These are phyloP conservation scores for Sardina pilchardus DNA, from an alignment of 2,113 vertebrate species.

Conservation along the genomic window DNA sequence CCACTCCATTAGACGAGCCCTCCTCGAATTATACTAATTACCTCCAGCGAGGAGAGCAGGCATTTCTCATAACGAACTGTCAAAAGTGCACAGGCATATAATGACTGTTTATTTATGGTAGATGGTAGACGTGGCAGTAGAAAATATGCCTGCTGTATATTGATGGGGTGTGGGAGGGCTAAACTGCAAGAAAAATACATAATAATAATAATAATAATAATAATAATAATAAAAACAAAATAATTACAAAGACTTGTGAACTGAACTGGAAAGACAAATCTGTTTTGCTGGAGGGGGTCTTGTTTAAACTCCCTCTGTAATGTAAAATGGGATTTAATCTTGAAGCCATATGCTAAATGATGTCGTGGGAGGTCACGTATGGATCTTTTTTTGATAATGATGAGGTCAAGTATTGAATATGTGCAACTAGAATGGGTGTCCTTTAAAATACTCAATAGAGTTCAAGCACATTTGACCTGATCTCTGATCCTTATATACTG, in stretches of 20 bases:
- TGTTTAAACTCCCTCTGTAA: not conserved
- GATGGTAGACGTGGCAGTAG: not conserved
- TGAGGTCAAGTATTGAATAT: conserved; percentile 53
- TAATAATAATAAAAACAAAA: too few species aligned
- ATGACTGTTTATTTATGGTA: not conserved
- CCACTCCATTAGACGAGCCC: not conserved
- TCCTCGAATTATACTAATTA: conserved; percentile 28
- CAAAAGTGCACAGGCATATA: not conserved
- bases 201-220: too few species aligned
- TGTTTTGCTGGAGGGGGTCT: not conserved
- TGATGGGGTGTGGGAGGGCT: not conserved
- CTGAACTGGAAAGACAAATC: not conserved
- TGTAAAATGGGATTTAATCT: not conserved
- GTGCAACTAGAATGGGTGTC: conserved; percentile 45
- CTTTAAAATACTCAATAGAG: conserved; percentile 54
- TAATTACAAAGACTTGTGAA: not conserved
- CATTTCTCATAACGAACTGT: too few species aligned
- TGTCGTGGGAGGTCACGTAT: not conserved
- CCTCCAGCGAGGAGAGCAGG: not conserved
- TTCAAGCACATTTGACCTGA: conserved; percentile 20
- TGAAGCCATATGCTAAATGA: not conserved
- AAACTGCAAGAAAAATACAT: not conserved
- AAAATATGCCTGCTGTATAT: not conserved
- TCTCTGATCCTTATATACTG: conserved; percentile 16
- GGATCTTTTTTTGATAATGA: conserved; percentile 38